These are phyloP conservation scores for Sphaerodactylus townsendi DNA, from an alignment of 2,113 vertebrate species.

Conservation along the genomic window DNA sequence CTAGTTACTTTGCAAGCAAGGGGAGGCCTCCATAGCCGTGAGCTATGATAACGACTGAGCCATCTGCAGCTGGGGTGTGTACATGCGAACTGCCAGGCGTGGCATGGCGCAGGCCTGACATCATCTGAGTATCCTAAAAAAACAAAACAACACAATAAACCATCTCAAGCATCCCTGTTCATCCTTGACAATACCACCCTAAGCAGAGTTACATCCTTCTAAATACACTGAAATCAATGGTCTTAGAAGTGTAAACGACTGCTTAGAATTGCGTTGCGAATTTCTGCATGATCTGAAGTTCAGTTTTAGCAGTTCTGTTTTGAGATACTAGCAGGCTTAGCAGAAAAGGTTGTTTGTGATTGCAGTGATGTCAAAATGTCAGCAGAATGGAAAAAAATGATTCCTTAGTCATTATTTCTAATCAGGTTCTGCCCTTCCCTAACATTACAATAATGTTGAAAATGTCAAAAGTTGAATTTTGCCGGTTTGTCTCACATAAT, in stretches of 20 bases:
- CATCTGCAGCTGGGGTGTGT: too few species aligned
- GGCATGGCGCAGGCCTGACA: too few species aligned
- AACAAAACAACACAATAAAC: too few species aligned
- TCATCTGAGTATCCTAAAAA: background rate
- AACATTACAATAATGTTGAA: constrained; percentile 41
- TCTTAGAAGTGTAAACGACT: too few species aligned
- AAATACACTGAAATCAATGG: too few species aligned
- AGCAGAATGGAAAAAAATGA: constrained; percentile 35
- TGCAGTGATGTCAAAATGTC: constrained; percentile 12
- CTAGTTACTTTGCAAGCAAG: too few species aligned
- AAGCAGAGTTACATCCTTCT: too few species aligned
- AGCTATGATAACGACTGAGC: too few species aligned
- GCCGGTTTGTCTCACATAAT: constrained; percentile 44
- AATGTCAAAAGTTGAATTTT: constrained; percentile 47
- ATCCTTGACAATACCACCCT: background rate
- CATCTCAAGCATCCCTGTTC: background rate
- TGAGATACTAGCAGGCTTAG: constrained; percentile 5
- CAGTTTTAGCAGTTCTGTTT: constrained; percentile 8
- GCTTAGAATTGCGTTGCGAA: background rate
- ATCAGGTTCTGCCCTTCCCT: constrained; percentile 46
- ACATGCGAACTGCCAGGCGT: too few species aligned
- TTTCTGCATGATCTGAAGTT: background rate
- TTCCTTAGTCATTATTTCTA: constrained; percentile 44
- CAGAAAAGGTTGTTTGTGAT: background rate
- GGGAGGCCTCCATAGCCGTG: too few species aligned